Evolutionary conservation across 1,140 invertebrate genomes (phyloP).

Genomic region (Bombus polaris): DNA sequence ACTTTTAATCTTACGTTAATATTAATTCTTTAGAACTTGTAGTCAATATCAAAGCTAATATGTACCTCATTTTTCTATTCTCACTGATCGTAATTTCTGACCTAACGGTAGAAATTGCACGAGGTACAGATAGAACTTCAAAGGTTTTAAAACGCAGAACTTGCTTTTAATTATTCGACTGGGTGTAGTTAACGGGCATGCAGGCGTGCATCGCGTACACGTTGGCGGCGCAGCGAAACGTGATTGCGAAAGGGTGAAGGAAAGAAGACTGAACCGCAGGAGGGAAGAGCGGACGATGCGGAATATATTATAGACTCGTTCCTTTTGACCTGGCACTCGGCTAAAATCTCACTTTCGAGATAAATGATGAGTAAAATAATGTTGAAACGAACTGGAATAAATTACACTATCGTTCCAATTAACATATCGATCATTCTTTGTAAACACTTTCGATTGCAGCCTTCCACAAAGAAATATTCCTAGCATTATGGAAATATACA

Average conservation of each 20-base stretch:
- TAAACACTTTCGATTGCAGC: neutral
- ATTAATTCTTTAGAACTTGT: neutral
- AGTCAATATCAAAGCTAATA: neutral
- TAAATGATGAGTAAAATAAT: conserved; percentile 59
- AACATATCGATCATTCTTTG: conserved; percentile 1
- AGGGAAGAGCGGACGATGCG: conserved; percentile 51
- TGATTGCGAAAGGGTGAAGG: conserved; percentile 27
- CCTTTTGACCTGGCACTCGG: conserved; percentile 57
- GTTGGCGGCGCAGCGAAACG: conserved; percentile 21
- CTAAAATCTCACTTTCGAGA: conserved; percentile 60
- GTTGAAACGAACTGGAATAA: conserved; percentile 39
- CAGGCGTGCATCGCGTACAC: neutral
- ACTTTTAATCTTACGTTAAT: neutral
- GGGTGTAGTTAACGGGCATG: conserved; percentile 45
- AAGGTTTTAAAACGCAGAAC: conserved; percentile 42
- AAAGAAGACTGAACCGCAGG: conserved; percentile 51
- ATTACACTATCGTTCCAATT: conserved; percentile 10
- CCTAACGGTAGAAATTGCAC: neutral
- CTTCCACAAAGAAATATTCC: neutral
- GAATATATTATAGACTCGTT: conserved; percentile 74
- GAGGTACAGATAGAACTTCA: neutral
- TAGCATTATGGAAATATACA: neutral
- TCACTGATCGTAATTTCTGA: neutral
- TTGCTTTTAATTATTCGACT: conserved; percentile 68
- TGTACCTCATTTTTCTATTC: neutral